These are phyloP conservation scores for Cettia cetti DNA, from an alignment of 2,113 vertebrate species.

Conservation along the genomic window DNA sequence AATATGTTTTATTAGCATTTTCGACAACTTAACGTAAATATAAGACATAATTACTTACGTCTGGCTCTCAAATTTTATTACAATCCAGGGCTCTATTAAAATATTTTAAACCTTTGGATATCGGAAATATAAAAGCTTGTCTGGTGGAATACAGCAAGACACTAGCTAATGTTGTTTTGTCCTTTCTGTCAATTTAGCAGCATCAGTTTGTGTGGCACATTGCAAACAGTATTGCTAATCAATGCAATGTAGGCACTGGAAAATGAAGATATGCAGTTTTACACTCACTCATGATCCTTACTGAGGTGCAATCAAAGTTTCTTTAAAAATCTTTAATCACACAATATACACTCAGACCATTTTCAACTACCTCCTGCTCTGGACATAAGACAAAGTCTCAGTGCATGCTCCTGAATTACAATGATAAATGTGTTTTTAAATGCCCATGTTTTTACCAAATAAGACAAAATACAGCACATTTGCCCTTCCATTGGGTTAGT, in stretches of 20 bases:
- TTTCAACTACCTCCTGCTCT: neutral
- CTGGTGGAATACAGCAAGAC: neutral
- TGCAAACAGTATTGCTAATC: conserved; percentile 44
- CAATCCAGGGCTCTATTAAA: neutral
- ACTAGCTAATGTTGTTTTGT: neutral
- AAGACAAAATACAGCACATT: neutral
- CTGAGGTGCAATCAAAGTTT: conserved; percentile 22
- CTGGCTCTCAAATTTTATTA: conserved; percentile 41
- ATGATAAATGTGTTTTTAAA: conserved; percentile 30
- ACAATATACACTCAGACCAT: neutral
- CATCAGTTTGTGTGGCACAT: neutral
- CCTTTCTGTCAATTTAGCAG: neutral
- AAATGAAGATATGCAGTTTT: conserved; percentile 32
- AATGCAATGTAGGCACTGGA: conserved; percentile 34
- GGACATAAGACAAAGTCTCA: neutral
- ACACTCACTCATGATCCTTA: neutral
- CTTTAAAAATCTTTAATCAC: conserved; percentile 47
- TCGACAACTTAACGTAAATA: conserved; percentile 30
- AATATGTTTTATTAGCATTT: conserved; percentile 55
- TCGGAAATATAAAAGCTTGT: neutral
- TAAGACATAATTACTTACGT: conserved; percentile 31
- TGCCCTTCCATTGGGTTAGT: neutral
- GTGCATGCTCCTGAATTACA: neutral
- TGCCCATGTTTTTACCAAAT: neutral
- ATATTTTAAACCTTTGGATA: neutral